Evolutionary conservation across 2,113 vertebrate genomes (phyloP).

Genomic region (Rhinolophus sinicus): DNA sequence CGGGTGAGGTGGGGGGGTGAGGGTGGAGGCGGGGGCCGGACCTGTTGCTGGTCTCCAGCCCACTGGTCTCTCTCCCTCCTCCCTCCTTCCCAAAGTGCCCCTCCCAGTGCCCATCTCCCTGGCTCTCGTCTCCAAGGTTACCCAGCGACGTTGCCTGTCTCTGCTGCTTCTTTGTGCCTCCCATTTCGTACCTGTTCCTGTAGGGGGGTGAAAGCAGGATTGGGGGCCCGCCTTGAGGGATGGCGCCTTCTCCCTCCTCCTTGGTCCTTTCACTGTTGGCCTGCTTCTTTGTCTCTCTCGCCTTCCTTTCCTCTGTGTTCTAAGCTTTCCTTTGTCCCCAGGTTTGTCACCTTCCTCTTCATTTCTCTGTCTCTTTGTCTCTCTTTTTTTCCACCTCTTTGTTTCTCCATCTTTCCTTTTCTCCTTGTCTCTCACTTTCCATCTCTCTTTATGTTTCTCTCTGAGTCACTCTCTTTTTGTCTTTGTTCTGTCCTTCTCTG

Average conservation of each 20-base stretch:
- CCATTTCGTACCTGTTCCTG: background rate
- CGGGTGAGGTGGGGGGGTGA: accelerated
- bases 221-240: background rate
- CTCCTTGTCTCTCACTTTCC: background rate
- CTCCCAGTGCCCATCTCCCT: slow-evolving; percentile 33
- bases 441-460: background rate
- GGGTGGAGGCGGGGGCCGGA: background rate
- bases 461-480: background rate
- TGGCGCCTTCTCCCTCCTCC: background rate
- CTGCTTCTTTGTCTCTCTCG: background rate
- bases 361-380: background rate
- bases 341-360: background rate
- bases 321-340: background rate
- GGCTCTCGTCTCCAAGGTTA: slow-evolving; percentile 83
- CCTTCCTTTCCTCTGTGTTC: background rate
- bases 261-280: background rate
- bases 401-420: background rate
- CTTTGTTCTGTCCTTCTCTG: background rate
- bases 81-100: background rate
- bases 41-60: slow-evolving; percentile 48
- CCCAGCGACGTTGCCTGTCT: slow-evolving; percentile 26
- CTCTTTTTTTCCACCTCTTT: background rate
- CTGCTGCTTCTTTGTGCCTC: slow-evolving; percentile 22
- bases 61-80: accelerated
- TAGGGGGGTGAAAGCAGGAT: background rate